Evolutionary conservation across 2,113 vertebrate species (phyloP), one percentile per base, ranked within the genome.

Genomic region (Saguinus midas): DNA sequence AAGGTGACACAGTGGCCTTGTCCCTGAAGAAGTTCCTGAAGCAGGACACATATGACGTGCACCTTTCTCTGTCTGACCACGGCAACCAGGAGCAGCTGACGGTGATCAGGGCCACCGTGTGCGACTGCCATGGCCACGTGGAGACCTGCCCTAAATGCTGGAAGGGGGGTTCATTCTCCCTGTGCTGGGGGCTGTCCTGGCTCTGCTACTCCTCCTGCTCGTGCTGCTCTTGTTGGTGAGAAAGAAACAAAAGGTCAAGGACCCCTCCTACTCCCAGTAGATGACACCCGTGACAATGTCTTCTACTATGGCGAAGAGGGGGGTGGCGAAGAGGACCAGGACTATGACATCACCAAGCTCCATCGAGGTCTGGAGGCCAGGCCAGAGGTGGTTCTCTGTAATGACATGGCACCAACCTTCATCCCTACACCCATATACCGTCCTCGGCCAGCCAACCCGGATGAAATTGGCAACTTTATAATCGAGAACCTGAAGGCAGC

Each of bases 241-340:
- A 95, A 99, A 97, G 89, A 99, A 98, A 95, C 96, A 93, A 76
- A 98, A 96, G 8, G 97, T 98, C 55, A 99, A 99, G 95, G 99
- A 99, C 99, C 99, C 6, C 98, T 99, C 35, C 98, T 99, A 10
- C 98, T 99, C 32, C 98, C 98, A 0, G 99, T 99, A 17, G 99
- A 99, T 0, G 99, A 99, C 61, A 98, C 99, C 1, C 98, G 99
- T 81, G 99, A 99, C 98, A 99, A 99, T 0, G 97, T 99, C 80
- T 99, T 99, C 90, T 99, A 99, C 97, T 99, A 99, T 0, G 99
- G 99, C 16, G 99, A 99, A 97, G 99, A 99, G 91, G 99, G 99
- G 2, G 99, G 99, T 0, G 99, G 99, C 0, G 99, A 99, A 96
- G 99, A 99, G 45, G 99, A 99, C 96, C 99, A 99, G 99, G 99